These are phyloP conservation scores for Eudorcas thomsonii DNA, from an alignment of 2,113 vertebrate genomes.

Conservation along the genomic window DNA sequence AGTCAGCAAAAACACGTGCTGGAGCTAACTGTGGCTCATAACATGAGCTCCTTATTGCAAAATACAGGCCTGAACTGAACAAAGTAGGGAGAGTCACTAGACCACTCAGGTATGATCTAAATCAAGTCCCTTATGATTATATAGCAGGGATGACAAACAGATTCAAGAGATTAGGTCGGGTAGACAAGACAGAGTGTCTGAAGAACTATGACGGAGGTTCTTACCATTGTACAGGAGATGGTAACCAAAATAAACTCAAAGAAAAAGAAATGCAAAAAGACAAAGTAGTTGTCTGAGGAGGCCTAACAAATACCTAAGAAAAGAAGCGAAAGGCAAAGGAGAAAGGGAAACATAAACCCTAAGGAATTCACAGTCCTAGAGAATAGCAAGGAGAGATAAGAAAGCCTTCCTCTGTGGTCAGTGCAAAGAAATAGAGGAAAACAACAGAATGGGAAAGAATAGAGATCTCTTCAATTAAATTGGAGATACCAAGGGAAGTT, in stretches of 20 bases:
- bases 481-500: neutral
- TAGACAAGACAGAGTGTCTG: neutral
- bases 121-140: neutral
- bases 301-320: neutral
- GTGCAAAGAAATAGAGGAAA: neutral
- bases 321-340: neutral
- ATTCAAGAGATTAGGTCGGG: neutral
- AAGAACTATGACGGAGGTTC: neutral
- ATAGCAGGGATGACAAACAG: neutral
- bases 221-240: neutral
- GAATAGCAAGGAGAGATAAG: neutral
- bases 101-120: neutral
- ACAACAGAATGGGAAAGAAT: neutral
- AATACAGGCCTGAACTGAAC: neutral
- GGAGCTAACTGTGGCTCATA: neutral
- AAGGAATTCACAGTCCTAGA: neutral
- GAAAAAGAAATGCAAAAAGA: neutral
- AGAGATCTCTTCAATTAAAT: neutral
- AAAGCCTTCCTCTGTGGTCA: neutral
- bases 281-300: neutral
- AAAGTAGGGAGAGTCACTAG: neutral
- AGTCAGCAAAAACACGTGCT: neutral
- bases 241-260: neutral
- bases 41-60: neutral
- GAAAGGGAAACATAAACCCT: neutral